A percentile compares a stretch with the other conserved stretches of the same genome.
Evolutionary conservation across 2,888 invertebrate genomes (phyloP).

Genomic region (Epirrita christyi): DNA sequence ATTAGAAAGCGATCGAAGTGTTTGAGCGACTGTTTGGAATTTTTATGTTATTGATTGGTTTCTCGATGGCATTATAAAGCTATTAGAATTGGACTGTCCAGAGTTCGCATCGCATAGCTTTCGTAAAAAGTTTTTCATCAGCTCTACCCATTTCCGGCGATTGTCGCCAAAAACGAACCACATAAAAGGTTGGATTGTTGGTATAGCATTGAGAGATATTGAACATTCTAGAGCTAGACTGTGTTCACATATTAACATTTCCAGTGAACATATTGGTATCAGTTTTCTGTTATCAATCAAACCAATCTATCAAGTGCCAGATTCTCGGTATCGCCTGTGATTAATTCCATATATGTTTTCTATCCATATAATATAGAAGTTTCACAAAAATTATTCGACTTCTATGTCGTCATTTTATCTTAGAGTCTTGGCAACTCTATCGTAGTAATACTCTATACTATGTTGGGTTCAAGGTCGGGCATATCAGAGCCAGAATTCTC

Average conservation of each 20-base stretch:
- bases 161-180: background rate
- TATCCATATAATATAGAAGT: conserved; percentile 8
- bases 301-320: conserved; percentile 4
- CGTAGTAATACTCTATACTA: background rate
- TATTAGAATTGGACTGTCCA: background rate
- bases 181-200: background rate
- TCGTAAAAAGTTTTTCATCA: background rate
- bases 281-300: conserved; percentile 1
- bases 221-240: background rate
- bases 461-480: conserved; percentile 60
- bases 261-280: background rate
- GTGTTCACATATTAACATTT: background rate
- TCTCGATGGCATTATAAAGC: background rate
- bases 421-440: conserved; percentile 49
- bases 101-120: background rate
- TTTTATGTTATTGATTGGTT: conserved; percentile 11
- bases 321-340: conserved; percentile 5
- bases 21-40: conserved; percentile 18
- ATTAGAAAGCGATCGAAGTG: conserved; percentile 24
- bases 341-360: conserved; percentile 5
- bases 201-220: background rate
- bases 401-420: conserved; percentile 23
- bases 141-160: no score
- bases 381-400: conserved; percentile 22
- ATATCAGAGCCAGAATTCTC: conserved; percentile 37